Base-by-base conservation (phyloP, 2,797 vertebrate genomes). In the Gallinago nigripennis region DNA sequence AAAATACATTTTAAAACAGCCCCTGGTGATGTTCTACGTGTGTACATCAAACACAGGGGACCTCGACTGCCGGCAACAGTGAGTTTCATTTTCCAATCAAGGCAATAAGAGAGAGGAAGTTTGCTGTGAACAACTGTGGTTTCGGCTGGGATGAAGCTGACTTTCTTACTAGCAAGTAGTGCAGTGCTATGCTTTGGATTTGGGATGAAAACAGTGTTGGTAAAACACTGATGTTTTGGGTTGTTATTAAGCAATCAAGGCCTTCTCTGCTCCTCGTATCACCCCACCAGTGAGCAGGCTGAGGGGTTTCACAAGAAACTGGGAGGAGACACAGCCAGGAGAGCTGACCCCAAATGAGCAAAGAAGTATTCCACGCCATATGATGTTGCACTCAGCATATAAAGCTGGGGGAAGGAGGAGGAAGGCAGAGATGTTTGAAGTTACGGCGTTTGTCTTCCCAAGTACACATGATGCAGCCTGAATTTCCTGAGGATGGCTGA, bases 1-100 rank as follows among this genome's bases (percentile, higher is more conserved):
- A 82, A 73, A 57, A 65, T 3, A 39, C 11, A 28, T 64, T 68
- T 81, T 35, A 48, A 25, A 76, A 3, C 45, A 64, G 60, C 39
- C 39, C 16, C 11, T 12, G 16, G 20, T 35, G 53, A 63, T 1
- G 3, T 37, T 71, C 35, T 27, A 6, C 1, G 0, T 5, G n/a
- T 9, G 57, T 12, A 57, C 37, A 30, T 53, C 66, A 85, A 78
- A 68, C 54, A 76, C 8, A 45, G 41, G 0, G 1, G n/a, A 28
- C 23, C 35, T 56, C 35, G 24, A 11, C 1, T 12, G 24, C 23
- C 41, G 25, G 25, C 30, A 86, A 43, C 20, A 45, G n/a, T 1
- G 14, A 37, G 64, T 46, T 81, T 80, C 69, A 25, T 33, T 71
- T 60, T 71, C 82, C 35, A 63, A 11, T 37, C 69, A 61, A 70